Evolutionary conservation across 2,113 vertebrate species (phyloP), one percentile per base, ranked within the genome.

Genomic region (Bucco capensis): DNA sequence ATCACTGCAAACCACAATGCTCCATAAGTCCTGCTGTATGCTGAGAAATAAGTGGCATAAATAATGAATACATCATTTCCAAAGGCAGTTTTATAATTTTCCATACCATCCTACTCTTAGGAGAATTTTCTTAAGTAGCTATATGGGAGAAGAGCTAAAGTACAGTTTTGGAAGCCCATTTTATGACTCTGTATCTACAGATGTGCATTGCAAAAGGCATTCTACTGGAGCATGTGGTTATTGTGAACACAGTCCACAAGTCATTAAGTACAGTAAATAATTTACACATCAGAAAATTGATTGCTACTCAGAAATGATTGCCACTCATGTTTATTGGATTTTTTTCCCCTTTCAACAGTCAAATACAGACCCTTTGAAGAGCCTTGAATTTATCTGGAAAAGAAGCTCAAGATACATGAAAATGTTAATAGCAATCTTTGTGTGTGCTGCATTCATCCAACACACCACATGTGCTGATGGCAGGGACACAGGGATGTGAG

Each of bases 251-350:
- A 88, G 58, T 86, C 27, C 28, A 46, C 49, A 94, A 94, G 54
- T 78, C 92, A 64, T 93, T 83, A 95, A 54, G 30, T 85, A 67
- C 51, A 58, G 85, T 88, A 94, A 96, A 94, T 81, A 93, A 96
- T 90, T 62, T 90, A 33, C 38, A 82, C 22, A 82, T 51, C 49
- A 40, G 67, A 91, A 88, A 92, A 95, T 25, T 62, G 57, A 88
- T 81, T 54, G 38, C 8, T 73, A 53, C 22, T 46, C 49, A 81
- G 35, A 92, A 84, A 94, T 50, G 1, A 71, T 57, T 69, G 40
- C 53, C 56, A 51, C 49, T 85, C 30, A 9, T 78, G 27, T 78
- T 93, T 82, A 85, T 83, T 83, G 81, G 13, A 37, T 84, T 91
- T 92, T 84, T 90, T 83, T 85, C 17, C 2, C 3, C 23, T n/a